Base-by-base conservation (phyloP, 2,797 vertebrate genomes). In the Anguilla pacifica region DNA sequence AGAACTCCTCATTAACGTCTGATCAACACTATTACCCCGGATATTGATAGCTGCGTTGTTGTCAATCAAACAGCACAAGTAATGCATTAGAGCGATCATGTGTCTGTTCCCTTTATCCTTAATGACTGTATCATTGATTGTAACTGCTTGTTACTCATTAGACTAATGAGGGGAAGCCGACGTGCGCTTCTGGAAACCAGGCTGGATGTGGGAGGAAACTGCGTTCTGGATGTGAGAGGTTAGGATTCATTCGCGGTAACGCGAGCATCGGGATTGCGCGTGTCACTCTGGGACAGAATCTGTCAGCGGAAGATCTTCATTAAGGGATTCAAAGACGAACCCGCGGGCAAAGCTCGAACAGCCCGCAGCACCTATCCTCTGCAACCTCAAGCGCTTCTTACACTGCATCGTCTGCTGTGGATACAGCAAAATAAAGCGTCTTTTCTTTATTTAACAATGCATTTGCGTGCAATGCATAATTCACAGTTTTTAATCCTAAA, bases 251-350 rank as follows among this genome's bases (percentile, higher is more conserved):
- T 88, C 87, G 67, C 87, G 91, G 90, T 88, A 91, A 90, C 88
- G 89, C 85, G 87, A 91, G 89, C 89, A 87, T 82, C 89, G 89
- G 90, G 85, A 86, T 86, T 86, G 11, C 93, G 94, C 91, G 95
- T 93, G 94, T 90, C 93, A 91, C 90, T 92, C 92, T 87, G 85
- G 89, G 89, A 87, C 55, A 88, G 88, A 86, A 88, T 84, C 91
- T 93, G 93, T 95, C 94, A 94, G 91, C 64, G 85, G 90, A 94
- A 94, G 89, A 90, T 96, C 94, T 95, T 96, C 94, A 95, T 96
- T 95, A 95, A 72, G 72, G 87, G 81, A 89, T 93, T 95, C 91
- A 94, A 94, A 94, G 91, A 85, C 83, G 83, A 84, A 84, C 91
- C 93, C 93, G 92, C 90, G 89, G 93, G 94, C 94, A 87, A 87